These are phyloP conservation scores for Myripristis murdjan DNA, from an alignment of 2,797 vertebrate species.

Conservation along the genomic window DNA sequence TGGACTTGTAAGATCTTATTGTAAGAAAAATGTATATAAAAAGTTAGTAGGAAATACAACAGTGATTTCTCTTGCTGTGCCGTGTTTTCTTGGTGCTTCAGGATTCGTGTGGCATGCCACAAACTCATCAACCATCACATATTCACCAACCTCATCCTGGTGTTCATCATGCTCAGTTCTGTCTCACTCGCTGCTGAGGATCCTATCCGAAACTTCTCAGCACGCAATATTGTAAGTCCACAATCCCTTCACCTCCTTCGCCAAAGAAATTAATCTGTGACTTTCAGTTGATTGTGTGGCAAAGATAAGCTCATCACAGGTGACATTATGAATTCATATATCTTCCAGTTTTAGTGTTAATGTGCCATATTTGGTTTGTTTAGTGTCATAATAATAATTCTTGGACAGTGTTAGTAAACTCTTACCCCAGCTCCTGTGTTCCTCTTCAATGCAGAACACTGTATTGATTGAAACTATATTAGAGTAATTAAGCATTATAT, in stretches of 20 bases:
- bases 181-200: conserved; percentile 97
- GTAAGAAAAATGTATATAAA: no score
- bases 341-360: conserved; percentile 8
- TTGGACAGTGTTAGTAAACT: conserved; percentile 8
- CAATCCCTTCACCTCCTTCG: neutral
- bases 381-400: neutral
- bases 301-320: conserved; percentile 3
- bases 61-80: neutral
- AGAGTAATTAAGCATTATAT: neutral
- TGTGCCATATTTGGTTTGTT: conserved; percentile 6
- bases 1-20: no score
- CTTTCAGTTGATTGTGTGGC: conserved; percentile 11
- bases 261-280: neutral
- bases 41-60: no score
- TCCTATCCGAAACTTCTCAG: conserved; percentile 96
- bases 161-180: conserved; percentile 99
- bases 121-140: conserved; percentile 98
- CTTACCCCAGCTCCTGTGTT: neutral
- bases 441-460: no score
- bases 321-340: neutral
- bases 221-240: conserved; percentile 95
- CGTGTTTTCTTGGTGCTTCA: conserved; percentile 71
- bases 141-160: conserved; percentile 98
- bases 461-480: conserved; percentile 1
- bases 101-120: conserved; percentile 96